phyloP scores from a whole-genome alignment of 2,113 vertebrate genomes.

The Promerops cafer region DNA sequence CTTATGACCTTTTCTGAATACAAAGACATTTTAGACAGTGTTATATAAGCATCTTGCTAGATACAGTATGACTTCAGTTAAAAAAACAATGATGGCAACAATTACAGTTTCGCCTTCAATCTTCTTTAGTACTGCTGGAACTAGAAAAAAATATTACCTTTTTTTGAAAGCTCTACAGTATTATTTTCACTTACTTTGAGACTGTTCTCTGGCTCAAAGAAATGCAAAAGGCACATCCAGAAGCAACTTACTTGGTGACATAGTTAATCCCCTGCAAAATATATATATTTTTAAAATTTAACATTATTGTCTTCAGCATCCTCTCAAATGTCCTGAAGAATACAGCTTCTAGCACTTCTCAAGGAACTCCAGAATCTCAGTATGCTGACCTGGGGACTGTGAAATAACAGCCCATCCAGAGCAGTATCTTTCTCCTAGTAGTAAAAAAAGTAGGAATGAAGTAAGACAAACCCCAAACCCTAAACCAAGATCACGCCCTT shows the following conservation, averaged over 20 bases:
- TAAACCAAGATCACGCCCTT: not conserved
- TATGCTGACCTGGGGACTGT: not conserved
- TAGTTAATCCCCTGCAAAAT: not conserved
- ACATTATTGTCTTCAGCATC: not conserved
- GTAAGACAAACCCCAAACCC: not conserved
- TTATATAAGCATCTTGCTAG: not conserved
- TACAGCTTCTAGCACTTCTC: not conserved
- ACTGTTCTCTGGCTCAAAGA: not conserved
- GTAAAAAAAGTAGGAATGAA: not conserved
- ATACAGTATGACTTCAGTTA: not conserved
- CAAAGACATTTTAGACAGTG: not conserved
- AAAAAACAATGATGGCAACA: not conserved
- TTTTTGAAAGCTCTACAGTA: not conserved
- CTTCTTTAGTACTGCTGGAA: not conserved
- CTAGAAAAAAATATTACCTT: not conserved
- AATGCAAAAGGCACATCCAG: not conserved
- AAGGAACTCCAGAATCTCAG: not conserved
- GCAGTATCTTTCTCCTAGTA: not conserved
- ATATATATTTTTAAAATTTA: not conserved
- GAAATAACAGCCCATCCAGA: not conserved
- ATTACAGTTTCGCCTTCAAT: not conserved
- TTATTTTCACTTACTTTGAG: not conserved
- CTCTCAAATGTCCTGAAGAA: not conserved
- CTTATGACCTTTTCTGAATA: slow-evolving; percentile 13
- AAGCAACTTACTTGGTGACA: not conserved